Evolutionary conservation across 2,113 vertebrate species (phyloP).

Genomic region (Heteronetta atricapilla): DNA sequence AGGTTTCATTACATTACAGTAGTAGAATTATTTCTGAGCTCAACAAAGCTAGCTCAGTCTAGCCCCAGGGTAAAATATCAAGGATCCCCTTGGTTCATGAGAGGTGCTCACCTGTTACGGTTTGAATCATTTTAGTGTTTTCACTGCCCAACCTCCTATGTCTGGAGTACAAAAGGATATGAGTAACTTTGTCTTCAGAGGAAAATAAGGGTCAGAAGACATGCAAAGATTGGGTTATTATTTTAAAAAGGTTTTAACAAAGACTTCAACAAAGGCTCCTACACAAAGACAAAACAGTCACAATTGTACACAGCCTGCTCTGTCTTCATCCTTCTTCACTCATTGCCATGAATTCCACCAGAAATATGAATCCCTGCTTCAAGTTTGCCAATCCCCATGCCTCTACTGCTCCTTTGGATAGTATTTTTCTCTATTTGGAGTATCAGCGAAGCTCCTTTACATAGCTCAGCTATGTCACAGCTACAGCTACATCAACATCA

Average conservation of each 20-base stretch:
- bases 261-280: background rate
- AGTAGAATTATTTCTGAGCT: background rate
- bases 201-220: background rate
- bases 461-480: background rate
- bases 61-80: background rate
- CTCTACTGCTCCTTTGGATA: background rate
- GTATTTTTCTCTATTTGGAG: background rate
- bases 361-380: background rate
- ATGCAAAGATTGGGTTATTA: background rate
- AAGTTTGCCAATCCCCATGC: fast-evolving
- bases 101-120: background rate
- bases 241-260: background rate
- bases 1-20: background rate
- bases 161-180: background rate
- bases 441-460: background rate
- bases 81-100: background rate
- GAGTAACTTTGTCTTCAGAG: background rate
- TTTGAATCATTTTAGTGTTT: background rate
- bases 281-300: background rate
- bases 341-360: background rate
- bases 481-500: background rate
- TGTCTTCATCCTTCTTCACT: background rate
- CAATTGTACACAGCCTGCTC: background rate
- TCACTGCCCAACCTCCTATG: background rate
- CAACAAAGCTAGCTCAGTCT: background rate